Percentiles rank a stretch among this genome's conserved stretches.
Conservation (phyloP, 2,888 invertebrate species). For the Thereva unica region DNA sequence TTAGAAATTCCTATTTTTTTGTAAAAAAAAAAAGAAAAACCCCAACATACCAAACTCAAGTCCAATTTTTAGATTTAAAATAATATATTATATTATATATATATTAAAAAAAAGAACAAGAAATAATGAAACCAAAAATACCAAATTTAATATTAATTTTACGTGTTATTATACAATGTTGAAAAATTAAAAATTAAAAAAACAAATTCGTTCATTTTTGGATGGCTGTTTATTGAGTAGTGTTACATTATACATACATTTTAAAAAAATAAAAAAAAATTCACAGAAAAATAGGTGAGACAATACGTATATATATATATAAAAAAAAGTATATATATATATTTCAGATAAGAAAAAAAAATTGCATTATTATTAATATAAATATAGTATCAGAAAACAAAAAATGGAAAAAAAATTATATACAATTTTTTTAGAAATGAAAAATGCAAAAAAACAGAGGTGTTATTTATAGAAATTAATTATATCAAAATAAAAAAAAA, state of each 20-base stretch:
- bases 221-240: conserved; percentile 41
- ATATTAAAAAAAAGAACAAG: conserved; percentile 7
- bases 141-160: conserved; percentile 25
- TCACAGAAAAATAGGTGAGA: conserved; percentile 39
- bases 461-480: conserved; percentile 29
- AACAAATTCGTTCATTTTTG: conserved; percentile 39
- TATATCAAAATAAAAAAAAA: conserved; percentile 20
- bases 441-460: background rate
- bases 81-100: background rate
- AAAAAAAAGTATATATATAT: conserved; percentile 6
- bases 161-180: conserved; percentile 33
- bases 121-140: conserved; percentile 19
- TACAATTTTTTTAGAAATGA: conserved; percentile 25
- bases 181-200: background rate
- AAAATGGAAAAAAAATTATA: conserved; percentile 32
- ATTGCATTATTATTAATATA: conserved; percentile 24
- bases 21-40: background rate
- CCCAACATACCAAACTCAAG: conserved; percentile 25
- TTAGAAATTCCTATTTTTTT: conserved; percentile 2
- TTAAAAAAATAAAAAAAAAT: conserved; percentile 19
- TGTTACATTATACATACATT: conserved; percentile 23
- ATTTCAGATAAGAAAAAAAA: conserved; percentile 1
- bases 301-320: conserved; percentile 41
- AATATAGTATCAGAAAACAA: conserved; percentile 28
- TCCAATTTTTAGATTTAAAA: conserved; percentile 27